Evolutionary conservation across 1,140 invertebrate genomes (phyloP).

Genomic region (Bombus pascuorum): DNA sequence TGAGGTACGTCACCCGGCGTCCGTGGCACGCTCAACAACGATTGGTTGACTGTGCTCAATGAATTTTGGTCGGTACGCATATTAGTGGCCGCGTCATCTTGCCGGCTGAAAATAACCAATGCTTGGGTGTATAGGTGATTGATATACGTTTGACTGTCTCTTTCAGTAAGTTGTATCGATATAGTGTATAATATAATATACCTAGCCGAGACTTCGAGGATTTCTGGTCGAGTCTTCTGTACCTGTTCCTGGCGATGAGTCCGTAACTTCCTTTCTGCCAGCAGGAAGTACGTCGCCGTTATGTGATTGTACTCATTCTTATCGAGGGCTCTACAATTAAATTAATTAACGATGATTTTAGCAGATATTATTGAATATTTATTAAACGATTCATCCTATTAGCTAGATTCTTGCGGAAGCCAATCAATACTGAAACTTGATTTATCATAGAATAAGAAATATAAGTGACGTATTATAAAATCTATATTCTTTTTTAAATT

Average conservation of each 20-base stretch:
- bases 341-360: neutral
- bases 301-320: conserved; percentile 99
- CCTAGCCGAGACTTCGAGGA: conserved; percentile 74
- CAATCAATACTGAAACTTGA: no score
- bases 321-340: conserved; percentile 91
- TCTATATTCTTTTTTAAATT: no score
- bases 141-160: neutral
- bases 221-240: conserved; percentile 77
- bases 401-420: no score
- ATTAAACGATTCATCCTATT: neutral
- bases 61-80: conserved; percentile 80
- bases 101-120: conserved; percentile 64
- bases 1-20: conserved; percentile 85
- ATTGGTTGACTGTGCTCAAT: conserved; percentile 75
- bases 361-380: neutral
- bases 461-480: no score
- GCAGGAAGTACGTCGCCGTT: conserved; percentile 98
- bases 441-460: no score
- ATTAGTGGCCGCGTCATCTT: conserved; percentile 72
- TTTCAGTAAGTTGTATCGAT: neutral
- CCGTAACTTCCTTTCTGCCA: conserved; percentile 95
- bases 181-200: conserved; percentile 40
- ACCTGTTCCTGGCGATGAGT: conserved; percentile 87
- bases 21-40: conserved; percentile 84
- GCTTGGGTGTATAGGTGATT: neutral